A percentile compares a stretch with the other conserved stretches of the same genome.
phyloP scores from a whole-genome alignment of 1,140 invertebrate species.

The Subanguina moxae region DNA sequence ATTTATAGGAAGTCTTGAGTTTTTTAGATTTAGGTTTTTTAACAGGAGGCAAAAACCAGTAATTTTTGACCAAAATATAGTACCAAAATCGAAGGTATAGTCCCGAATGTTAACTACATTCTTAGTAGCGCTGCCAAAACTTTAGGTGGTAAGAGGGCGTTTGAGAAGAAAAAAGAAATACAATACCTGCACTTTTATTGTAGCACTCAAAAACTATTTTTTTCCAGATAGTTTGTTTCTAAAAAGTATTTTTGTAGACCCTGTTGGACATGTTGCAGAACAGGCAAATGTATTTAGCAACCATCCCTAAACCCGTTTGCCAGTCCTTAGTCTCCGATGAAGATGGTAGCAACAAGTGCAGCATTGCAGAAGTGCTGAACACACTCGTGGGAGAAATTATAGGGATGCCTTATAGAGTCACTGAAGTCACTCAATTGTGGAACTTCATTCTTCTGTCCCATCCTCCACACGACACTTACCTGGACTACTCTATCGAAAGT shows the following conservation, averaged over 20 bases:
- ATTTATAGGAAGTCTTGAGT: too few species aligned
- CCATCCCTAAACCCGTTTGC: neutral
- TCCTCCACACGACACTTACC: constrained; percentile 36
- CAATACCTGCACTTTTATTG: too few species aligned
- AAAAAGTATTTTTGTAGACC: constrained; percentile 19
- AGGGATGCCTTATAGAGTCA: constrained; percentile 9
- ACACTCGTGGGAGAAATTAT: constrained; percentile 4
- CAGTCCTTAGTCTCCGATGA: neutral
- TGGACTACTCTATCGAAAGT: constrained; percentile 26
- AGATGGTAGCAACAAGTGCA: neutral
- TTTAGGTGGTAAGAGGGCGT: too few species aligned
- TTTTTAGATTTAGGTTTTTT: too few species aligned
- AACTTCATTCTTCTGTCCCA: constrained; percentile 41
- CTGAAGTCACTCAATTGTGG: constrained; percentile 25
- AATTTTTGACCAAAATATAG: too few species aligned
- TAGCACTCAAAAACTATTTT: too few species aligned
- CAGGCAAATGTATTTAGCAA: constrained; percentile 6
- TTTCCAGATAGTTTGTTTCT: too few species aligned
- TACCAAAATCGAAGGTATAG: too few species aligned
- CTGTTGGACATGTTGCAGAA: constrained; percentile 25
- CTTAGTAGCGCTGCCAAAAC: too few species aligned
- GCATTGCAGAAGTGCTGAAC: neutral
- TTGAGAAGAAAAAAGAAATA: too few species aligned
- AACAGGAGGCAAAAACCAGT: too few species aligned
- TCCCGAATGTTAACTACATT: too few species aligned